Conservation (phyloP, 2,888 invertebrate genomes). For the Drosophila hawaiiensis region DNA sequence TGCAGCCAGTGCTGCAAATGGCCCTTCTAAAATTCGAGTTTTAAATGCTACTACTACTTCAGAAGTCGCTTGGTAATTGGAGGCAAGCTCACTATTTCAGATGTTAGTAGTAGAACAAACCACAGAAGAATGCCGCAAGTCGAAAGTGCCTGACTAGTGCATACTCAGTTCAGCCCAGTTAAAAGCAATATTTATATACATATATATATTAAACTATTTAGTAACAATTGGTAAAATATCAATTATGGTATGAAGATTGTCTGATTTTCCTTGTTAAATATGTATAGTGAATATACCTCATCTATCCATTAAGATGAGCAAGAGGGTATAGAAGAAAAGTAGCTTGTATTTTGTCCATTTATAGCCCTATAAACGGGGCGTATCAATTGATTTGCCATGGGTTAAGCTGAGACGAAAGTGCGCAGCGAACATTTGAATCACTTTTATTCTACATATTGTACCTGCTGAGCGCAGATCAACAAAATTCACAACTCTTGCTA, state of each 20-base stretch:
- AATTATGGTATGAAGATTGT: not conserved
- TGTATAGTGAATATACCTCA: not conserved
- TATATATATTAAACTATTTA: not conserved
- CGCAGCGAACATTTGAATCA: slow-evolving; percentile 11
- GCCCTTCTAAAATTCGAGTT: slow-evolving; percentile 1
- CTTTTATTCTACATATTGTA: slow-evolving; percentile 30
- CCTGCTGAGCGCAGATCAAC: slow-evolving; percentile 5
- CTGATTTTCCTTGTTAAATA: not conserved
- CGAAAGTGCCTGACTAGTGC: not conserved
- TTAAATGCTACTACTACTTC: not conserved
- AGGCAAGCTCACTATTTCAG: slow-evolving; percentile 8
- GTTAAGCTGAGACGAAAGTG: slow-evolving; percentile 12
- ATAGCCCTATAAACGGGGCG: slow-evolving; percentile 6
- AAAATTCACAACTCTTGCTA: slow-evolving; percentile 14
- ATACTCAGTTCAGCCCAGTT: not conserved
- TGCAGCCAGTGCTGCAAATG: slow-evolving; percentile 7
- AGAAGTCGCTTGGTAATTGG: slow-evolving; percentile 13
- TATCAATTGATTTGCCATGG: slow-evolving; percentile 46
- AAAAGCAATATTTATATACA: not conserved
- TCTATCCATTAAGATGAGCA: not conserved
- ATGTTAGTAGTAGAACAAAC: not conserved
- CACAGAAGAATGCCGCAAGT: not conserved
- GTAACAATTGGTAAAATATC: not conserved
- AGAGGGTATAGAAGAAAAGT: not conserved
- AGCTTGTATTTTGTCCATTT: slow-evolving; percentile 4